Conservation (phyloP, 2,113 vertebrate genomes). For the Eclectus roratus region DNA sequence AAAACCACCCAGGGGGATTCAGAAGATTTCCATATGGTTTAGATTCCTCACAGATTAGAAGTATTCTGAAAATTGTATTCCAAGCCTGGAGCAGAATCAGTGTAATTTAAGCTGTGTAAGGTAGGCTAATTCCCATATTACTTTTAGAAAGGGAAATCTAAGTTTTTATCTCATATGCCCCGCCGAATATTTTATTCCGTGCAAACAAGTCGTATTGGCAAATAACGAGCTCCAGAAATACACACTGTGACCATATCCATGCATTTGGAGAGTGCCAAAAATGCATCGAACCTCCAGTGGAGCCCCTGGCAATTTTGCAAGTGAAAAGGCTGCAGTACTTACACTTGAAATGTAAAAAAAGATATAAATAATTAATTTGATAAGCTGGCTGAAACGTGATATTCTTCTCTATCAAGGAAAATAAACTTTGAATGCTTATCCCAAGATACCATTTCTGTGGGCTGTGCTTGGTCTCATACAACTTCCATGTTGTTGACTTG, state of each 20-base stretch:
- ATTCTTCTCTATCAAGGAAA: not conserved
- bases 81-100: slow-evolving; percentile 23
- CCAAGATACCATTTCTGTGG: not conserved
- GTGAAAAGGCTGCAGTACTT: not conserved
- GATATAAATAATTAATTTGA: not conserved
- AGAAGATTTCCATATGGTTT: slow-evolving; percentile 47
- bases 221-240: not conserved
- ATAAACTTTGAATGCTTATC: not conserved
- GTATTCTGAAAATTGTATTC: slow-evolving; percentile 38
- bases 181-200: slow-evolving; percentile 7
- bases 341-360: not conserved
- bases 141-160: slow-evolving; percentile 33
- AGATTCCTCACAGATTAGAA: slow-evolving; percentile 40
- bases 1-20: slow-evolving; percentile 24
- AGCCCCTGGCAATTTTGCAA: not conserved
- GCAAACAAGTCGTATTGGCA: not conserved
- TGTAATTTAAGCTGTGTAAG: slow-evolving; percentile 31
- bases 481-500: not conserved
- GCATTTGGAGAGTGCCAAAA: not conserved
- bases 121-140: slow-evolving; percentile 21
- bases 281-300: not conserved
- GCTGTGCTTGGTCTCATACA: not conserved
- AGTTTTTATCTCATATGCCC: not conserved
- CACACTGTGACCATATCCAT: fast-evolving
- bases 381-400: not conserved